Evolutionary conservation across 2,113 vertebrate genomes (phyloP).

Genomic region (Saccopteryx leptura): DNA sequence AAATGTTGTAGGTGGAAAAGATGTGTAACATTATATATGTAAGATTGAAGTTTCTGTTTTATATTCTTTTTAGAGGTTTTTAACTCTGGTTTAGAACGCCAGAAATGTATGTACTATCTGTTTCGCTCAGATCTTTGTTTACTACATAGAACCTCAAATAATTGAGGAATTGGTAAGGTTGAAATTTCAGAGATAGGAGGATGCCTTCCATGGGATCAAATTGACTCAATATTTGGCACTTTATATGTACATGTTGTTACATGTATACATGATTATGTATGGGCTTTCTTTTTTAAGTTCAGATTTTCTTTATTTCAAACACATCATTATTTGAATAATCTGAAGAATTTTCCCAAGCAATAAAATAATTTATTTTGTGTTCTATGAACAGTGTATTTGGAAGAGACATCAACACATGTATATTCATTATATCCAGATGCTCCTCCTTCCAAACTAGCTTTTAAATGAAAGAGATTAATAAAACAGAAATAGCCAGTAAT

Average conservation of each 20-base stretch:
- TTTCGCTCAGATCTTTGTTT: neutral
- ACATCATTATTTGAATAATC: neutral
- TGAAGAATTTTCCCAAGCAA: neutral
- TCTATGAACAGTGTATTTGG: neutral
- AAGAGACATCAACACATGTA: neutral
- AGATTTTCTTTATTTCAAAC: constrained; percentile 8
- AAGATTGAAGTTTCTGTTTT: neutral
- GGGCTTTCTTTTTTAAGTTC: neutral
- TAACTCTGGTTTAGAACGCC: neutral
- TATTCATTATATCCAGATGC: constrained; percentile 19
- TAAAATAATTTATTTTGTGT: neutral
- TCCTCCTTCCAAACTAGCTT: neutral
- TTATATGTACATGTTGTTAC: neutral
- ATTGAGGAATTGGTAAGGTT: neutral
- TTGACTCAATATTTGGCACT: neutral
- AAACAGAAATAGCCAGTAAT: neutral
- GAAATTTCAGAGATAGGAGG: neutral
- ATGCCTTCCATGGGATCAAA: neutral
- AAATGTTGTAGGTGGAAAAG: neutral
- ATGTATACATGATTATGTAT: too few relatives aligned
- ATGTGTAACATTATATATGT: neutral
- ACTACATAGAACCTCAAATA: neutral
- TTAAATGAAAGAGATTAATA: constrained; percentile 23
- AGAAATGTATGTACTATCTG: neutral
- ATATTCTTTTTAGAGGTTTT: neutral